Base-by-base conservation (phyloP, 1,140 invertebrate genomes). In the Halesus radiatus region DNA sequence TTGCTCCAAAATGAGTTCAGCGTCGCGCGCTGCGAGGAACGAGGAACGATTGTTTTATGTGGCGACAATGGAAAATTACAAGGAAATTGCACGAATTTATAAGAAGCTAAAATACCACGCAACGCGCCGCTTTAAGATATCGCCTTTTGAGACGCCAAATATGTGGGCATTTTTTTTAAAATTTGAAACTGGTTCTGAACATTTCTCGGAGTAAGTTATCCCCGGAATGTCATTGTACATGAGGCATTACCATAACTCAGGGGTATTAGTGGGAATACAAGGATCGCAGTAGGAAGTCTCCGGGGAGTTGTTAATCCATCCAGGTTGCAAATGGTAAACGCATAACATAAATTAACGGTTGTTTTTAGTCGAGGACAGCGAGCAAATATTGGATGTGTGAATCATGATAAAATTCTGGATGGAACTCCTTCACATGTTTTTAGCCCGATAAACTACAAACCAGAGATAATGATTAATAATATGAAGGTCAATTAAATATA, bases 31-130 rank as follows among this genome's bases (percentile, higher is more conserved):
- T 13, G 54, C 22, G 54, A 8, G 54, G 7, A 3, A 6, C 56
- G 18, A 15, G 56, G 56, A 60, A 60, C 56, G 23, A 60, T 60
- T 60, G 56, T 60, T 60, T 60, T 60, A 66, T 26, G 62, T n/a
- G 37, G 16, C 62, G 22, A 66, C 62, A 66, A 66, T 29, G 29
- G 62, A 66, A 66, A 66, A 66, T 66, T 66, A 66, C 62, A 66
- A 29, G 62, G 62, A 66, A 60, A 37, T 66, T 29, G 62, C 62
- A 29, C 62, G 62, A 66, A 29, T 60, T 20, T 60, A 60, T 23
- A 60, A 18, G 18, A 22, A 18, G 23, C 56, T 60, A 60, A 60
- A 60, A 60, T 56, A 56, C 54, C 54, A 5, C 5, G 54, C 18
- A 56, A 56, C 20, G 6, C 56, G 23, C 56, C 56, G 56, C 20